A percentile compares a stretch with the other conserved stretches of the same genome.
These are phyloP conservation scores for Mylabris phalerata DNA, from an alignment of 1,140 invertebrate species.

Conservation along the genomic window DNA sequence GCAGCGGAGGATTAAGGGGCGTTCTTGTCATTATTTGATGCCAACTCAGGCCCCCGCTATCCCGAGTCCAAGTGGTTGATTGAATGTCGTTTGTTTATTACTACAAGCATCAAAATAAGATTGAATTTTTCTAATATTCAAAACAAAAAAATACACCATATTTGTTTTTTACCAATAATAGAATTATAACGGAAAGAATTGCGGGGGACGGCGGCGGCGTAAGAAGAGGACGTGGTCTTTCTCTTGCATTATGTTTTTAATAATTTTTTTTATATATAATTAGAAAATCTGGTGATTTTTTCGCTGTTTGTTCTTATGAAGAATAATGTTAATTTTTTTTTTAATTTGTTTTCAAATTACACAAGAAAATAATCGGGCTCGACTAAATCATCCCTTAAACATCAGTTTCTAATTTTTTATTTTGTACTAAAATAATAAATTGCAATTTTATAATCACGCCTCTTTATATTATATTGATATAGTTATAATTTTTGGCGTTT, in stretches of 20 bases:
- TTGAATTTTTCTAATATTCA: conserved; percentile 11
- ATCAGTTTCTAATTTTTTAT: too few species aligned
- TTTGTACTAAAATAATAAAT: not conserved
- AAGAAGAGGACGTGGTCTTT: not conserved
- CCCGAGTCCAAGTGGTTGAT: conserved; percentile 40
- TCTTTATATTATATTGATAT: not conserved
- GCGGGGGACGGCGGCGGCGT: not conserved
- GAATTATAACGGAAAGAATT: not conserved
- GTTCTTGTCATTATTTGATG: conserved; percentile 32
- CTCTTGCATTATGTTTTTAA: not conserved
- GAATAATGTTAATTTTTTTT: not conserved
- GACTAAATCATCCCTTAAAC: too few species aligned
- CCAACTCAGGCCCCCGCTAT: conserved; percentile 33
- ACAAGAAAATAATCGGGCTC: too few species aligned
- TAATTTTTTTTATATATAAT: not conserved
- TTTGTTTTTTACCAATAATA: not conserved
- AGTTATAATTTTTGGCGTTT: not conserved
- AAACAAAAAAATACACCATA: conserved; percentile 1
- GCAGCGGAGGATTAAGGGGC: conserved; percentile 62
- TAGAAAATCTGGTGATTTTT: not conserved
- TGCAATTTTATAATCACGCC: not conserved
- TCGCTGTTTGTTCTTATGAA: too few species aligned
- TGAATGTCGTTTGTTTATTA: not conserved
- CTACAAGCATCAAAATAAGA: too few species aligned
- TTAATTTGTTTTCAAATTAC: not conserved